phyloP scores from a whole-genome alignment of 30 jellyfish, hydroid and myxozoan genomes.

The Pelagia noctiluca region DNA sequence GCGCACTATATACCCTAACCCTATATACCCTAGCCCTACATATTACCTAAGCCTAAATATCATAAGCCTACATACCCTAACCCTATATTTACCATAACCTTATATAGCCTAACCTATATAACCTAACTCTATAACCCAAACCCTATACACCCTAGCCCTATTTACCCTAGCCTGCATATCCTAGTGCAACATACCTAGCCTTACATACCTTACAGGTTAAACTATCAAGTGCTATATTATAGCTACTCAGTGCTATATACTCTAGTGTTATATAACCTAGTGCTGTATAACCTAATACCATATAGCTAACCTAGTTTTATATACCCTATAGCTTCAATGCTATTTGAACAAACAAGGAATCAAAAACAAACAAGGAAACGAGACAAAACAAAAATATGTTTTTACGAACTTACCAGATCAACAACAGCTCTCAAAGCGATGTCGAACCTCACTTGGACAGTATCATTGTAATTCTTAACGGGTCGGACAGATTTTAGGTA shows the following conservation, averaged over 20 bases:
- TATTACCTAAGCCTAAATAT: too few species aligned
- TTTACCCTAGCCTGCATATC: too few species aligned
- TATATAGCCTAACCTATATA: too few species aligned
- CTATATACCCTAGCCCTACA: too few species aligned
- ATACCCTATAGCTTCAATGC: too few species aligned
- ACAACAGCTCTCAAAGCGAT: constrained; percentile 72
- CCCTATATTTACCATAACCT: too few species aligned
- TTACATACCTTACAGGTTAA: too few species aligned
- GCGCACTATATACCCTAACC: too few species aligned
- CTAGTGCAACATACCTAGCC: too few species aligned
- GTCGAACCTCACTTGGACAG: constrained; percentile 64
- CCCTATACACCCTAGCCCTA: too few species aligned
- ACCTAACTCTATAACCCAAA: too few species aligned
- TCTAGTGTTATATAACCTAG: neutral
- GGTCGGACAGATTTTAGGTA: constrained; percentile 69
- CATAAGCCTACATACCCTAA: too few species aligned
- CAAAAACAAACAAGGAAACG: neutral
- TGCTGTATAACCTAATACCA: neutral
- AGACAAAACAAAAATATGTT: neutral
- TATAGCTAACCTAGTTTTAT: neutral
- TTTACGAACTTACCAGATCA: constrained; percentile 57
- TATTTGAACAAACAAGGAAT: neutral
- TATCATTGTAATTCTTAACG: constrained; percentile 39
- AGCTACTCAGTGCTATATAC: neutral
- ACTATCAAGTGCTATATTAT: neutral